phyloP scores from a whole-genome alignment of 2,113 vertebrate genomes.

The Hippocampus abdominalis region DNA sequence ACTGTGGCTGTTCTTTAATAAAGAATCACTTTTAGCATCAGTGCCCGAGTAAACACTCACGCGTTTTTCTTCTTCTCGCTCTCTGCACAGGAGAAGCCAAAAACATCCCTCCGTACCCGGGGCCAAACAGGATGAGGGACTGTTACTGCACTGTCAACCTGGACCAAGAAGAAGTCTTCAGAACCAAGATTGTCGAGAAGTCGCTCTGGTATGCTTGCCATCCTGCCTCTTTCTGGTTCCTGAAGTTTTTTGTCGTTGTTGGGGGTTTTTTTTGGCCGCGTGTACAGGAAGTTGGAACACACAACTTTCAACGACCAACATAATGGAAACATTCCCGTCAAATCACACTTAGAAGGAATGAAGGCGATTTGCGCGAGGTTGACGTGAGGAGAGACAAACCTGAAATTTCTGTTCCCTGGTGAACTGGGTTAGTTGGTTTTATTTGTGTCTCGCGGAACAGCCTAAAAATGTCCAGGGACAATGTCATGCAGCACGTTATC shows the following conservation, averaged over 20 bases:
- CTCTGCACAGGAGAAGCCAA: constrained; percentile 88
- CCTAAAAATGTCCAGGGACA: background rate
- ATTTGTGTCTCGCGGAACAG: background rate
- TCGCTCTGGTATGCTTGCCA: constrained; percentile 71
- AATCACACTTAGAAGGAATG: background rate
- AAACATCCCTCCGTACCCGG: constrained; percentile 93
- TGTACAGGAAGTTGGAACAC: background rate
- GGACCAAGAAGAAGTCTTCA: constrained; percentile 98
- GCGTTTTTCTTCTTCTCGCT: background rate
- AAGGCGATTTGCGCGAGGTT: background rate
- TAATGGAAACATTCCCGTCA: background rate
- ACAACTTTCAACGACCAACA: background rate
- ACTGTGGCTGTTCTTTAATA: constrained; percentile 17
- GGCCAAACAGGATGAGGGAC: constrained; percentile 95
- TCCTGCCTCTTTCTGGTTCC: background rate
- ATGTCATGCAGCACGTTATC: background rate
- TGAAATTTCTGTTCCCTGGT: background rate
- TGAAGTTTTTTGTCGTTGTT: no score
- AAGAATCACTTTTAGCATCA: constrained; percentile 8
- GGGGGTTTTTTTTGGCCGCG: background rate
- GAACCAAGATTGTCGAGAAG: constrained; percentile 97
- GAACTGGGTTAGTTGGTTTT: background rate
- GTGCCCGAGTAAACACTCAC: constrained; percentile 32
- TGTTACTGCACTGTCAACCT: constrained; percentile 98
- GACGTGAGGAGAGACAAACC: no score